Conservation (phyloP, 2,888 invertebrate species). For the Panopea generosa region DNA sequence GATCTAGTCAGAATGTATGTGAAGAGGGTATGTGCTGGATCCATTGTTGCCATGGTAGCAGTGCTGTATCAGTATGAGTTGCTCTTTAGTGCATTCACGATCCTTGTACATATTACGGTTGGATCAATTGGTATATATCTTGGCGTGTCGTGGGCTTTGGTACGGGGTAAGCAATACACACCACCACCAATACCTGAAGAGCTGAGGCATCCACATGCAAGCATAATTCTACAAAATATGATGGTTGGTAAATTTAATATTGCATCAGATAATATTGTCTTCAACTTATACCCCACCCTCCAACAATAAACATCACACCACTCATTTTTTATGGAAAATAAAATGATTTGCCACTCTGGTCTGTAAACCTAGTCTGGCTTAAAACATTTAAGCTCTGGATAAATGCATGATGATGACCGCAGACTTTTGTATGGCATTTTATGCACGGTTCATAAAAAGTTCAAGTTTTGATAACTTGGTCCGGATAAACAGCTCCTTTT, state of each 20-base stretch:
- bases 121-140: constrained; percentile 67
- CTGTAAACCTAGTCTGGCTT: too few relatives aligned
- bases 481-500: too few relatives aligned
- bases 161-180: constrained; percentile 74
- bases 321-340: too few relatives aligned
- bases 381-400: background rate
- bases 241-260: constrained; percentile 64
- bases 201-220: constrained; percentile 53
- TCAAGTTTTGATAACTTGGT: too few relatives aligned
- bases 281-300: too few relatives aligned
- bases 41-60: constrained; percentile 51
- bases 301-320: too few relatives aligned
- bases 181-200: constrained; percentile 62
- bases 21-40: constrained; percentile 40
- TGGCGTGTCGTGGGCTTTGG: constrained; percentile 74
- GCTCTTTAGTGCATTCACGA: constrained; percentile 63
- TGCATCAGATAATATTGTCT: too few relatives aligned
- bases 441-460: too few relatives aligned
- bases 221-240: constrained; percentile 72
- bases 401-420: too few relatives aligned
- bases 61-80: constrained; percentile 66
- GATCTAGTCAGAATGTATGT: too few relatives aligned
- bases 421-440: too few relatives aligned
- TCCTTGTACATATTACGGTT: constrained; percentile 50
- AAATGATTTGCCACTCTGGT: too few relatives aligned